These are phyloP conservation scores for Drosophila quadrilineata DNA, from an alignment of 1,140 invertebrate species.

Conservation along the genomic window DNA sequence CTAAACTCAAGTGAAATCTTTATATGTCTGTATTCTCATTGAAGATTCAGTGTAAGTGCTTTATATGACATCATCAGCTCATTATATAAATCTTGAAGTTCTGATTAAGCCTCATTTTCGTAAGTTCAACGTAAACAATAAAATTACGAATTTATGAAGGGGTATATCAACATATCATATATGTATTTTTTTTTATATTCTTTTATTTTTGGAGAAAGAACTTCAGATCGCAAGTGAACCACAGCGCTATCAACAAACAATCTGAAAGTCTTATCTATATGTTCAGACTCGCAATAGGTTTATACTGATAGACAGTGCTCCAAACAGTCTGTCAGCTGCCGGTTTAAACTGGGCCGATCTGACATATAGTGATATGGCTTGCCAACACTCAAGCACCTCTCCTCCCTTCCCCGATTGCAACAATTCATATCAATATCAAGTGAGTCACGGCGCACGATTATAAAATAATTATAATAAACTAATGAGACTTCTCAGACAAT, in stretches of 20 bases:
- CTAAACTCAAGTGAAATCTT: too few relatives aligned
- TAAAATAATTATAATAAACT: conserved; percentile 3
- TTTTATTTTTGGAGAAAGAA: conserved; percentile 3
- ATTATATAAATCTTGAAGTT: too few relatives aligned
- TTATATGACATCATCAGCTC: too few relatives aligned
- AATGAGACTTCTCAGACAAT: neutral
- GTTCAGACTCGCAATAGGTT: neutral
- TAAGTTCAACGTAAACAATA: too few relatives aligned
- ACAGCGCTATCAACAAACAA: conserved; percentile 28
- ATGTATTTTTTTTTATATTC: conserved; percentile 6
- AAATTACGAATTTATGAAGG: neutral
- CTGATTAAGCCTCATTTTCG: too few relatives aligned
- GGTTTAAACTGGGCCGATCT: conserved; percentile 53
- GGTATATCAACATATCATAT: too few relatives aligned
- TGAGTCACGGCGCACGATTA: conserved; percentile 15
- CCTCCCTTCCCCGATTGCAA: neutral
- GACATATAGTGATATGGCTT: conserved; percentile 9
- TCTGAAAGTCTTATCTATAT: conserved; percentile 26
- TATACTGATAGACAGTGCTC: conserved; percentile 32
- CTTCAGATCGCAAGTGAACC: conserved; percentile 18
- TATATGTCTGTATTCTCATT: too few relatives aligned
- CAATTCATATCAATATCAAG: conserved; percentile 8
- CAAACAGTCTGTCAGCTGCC: conserved; percentile 51
- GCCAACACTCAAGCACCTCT: conserved; percentile 7
- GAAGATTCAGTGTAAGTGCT: too few relatives aligned